Evolutionary conservation across 2,797 vertebrate species (phyloP).

Genomic region (Cynodonichthys magdalenae): DNA sequence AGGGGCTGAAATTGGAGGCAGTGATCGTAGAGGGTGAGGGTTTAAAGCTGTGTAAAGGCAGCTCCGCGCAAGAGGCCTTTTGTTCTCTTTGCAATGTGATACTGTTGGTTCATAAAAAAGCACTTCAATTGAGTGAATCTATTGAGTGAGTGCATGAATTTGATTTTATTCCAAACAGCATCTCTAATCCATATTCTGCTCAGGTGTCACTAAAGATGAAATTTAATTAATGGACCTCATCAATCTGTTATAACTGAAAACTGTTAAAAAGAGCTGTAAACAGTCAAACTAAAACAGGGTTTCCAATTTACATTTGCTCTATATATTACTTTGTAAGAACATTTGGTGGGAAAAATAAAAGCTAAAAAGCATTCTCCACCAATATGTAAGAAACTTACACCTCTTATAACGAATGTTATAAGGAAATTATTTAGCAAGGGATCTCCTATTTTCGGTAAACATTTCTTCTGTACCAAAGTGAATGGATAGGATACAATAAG

Average conservation of each 20-base stretch:
- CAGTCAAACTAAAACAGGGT: conserved; percentile 47
- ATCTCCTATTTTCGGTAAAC: too few species aligned
- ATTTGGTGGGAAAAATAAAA: too few species aligned
- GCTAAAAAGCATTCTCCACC: too few species aligned
- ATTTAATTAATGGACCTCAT: conserved; percentile 62
- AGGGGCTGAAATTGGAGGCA: conserved; percentile 35
- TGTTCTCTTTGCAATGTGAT: conserved; percentile 64
- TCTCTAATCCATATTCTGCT: conserved; percentile 70
- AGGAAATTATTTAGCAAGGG: too few species aligned
- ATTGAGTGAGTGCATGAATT: conserved; percentile 63
- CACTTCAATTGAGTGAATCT: conserved; percentile 60
- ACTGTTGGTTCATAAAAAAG: conserved; percentile 60
- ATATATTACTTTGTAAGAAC: conserved; percentile 32
- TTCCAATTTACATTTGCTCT: conserved; percentile 33
- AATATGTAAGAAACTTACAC: too few species aligned
- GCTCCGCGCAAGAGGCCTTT: conserved; percentile 54
- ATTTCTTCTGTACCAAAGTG: too few species aligned
- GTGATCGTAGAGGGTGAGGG: conserved; percentile 46
- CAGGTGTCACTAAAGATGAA: conserved; percentile 69
- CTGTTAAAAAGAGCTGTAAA: conserved; percentile 27
- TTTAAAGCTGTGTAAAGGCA: conserved; percentile 63
- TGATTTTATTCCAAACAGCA: conserved; percentile 65
- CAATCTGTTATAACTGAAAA: conserved; percentile 53
- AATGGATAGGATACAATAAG: too few species aligned
- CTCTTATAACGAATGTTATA: too few species aligned